Evolutionary conservation across 2,797 vertebrate genomes (phyloP).

Genomic region (Sternarchorhynchus goeldii): DNA sequence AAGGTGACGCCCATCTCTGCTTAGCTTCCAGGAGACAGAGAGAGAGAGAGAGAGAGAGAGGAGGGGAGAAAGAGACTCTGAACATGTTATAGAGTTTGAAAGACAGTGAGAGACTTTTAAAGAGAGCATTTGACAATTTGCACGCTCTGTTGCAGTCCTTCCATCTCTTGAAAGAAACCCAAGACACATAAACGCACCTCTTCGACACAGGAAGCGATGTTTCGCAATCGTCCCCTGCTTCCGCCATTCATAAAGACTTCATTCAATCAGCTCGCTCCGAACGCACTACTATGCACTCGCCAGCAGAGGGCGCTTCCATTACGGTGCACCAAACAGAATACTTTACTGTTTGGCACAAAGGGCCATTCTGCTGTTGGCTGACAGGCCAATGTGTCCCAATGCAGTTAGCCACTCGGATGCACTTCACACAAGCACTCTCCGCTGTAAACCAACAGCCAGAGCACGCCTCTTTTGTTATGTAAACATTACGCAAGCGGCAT

Average conservation of each 20-base stretch:
- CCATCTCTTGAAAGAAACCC: not conserved
- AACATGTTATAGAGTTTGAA: not conserved
- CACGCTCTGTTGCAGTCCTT: not conserved
- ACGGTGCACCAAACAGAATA: conserved; percentile 34
- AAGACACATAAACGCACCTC: conserved; percentile 19
- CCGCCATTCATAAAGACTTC: conserved; percentile 47
- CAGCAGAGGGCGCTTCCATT: conserved; percentile 49
- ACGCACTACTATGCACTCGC: conserved; percentile 39
- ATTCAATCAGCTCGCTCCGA: conserved; percentile 32
- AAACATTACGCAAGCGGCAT: conserved; percentile 49
- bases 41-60: not conserved
- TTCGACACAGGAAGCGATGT: conserved; percentile 28
- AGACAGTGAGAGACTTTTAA: not conserved
- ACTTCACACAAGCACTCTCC: conserved; percentile 50
- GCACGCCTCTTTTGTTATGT: conserved; percentile 28
- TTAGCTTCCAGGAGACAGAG: conserved; percentile 25
- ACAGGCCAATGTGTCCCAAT: conserved; percentile 55
- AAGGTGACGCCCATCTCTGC: conserved; percentile 40
- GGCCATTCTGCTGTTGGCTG: conserved; percentile 54
- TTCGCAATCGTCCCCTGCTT: conserved; percentile 15
- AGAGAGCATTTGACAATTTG: no score
- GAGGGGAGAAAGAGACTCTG: no score
- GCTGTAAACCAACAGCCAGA: conserved; percentile 43
- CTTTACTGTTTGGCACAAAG: conserved; percentile 53
- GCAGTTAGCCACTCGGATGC: conserved; percentile 58